Conservation (phyloP, 2,797 vertebrate genomes). For the Zenarchopterus dispar region DNA sequence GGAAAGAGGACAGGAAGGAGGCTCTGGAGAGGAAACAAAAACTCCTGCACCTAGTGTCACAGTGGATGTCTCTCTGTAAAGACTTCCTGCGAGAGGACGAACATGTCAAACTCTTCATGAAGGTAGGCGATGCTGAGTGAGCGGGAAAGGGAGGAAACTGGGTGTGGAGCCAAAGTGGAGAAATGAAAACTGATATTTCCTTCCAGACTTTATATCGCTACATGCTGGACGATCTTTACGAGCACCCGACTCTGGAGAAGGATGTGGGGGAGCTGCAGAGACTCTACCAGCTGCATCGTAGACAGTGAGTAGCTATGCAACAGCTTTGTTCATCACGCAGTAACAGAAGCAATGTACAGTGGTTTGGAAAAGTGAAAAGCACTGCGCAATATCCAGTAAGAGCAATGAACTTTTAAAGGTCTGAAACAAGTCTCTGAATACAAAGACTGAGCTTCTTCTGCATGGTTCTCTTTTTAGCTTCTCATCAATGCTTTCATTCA, state of each 20-base stretch:
- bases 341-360: not conserved
- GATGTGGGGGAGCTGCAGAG: conserved; percentile 93
- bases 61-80: conserved; percentile 91
- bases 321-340: not conserved
- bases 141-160: conserved; percentile 18
- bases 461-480: conserved; percentile 46
- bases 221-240: conserved; percentile 93
- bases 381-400: conserved; percentile 11
- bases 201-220: conserved; percentile 90
- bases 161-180: conserved; percentile 8
- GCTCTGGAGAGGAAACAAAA: conserved; percentile 91
- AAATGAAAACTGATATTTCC: conserved; percentile 51
- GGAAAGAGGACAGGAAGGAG: conserved; percentile 89
- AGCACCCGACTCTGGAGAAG: conserved; percentile 92
- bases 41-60: conserved; percentile 92
- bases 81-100: conserved; percentile 93
- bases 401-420: conserved; percentile 13
- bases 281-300: conserved; percentile 91
- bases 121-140: conserved; percentile 80
- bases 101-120: conserved; percentile 92
- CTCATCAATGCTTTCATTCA: conserved; percentile 74
- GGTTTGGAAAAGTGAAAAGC: not conserved
- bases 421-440: conserved; percentile 35
- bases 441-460: conserved; percentile 57
- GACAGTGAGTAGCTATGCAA: conserved; percentile 86